phyloP scores from a whole-genome alignment of 2,888 invertebrate genomes.

The Corythucha ciliata region DNA sequence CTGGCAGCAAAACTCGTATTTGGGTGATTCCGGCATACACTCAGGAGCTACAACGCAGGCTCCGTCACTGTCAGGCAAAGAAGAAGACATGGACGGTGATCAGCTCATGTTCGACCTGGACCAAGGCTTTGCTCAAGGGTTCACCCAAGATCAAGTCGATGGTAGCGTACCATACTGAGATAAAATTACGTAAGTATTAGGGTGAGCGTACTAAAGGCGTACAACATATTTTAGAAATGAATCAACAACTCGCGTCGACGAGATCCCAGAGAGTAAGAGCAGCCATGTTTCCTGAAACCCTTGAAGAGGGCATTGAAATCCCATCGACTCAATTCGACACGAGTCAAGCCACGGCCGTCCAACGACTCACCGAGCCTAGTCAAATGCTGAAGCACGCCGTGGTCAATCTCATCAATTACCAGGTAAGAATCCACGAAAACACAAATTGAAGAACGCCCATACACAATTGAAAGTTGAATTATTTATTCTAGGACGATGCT shows the following conservation, averaged over 20 bases:
- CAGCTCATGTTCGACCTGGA: slow-evolving; percentile 83
- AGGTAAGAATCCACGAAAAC: slow-evolving; percentile 41
- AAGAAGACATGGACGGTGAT: slow-evolving; percentile 87
- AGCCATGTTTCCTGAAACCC: slow-evolving; percentile 97
- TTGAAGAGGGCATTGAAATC: slow-evolving; percentile 94
- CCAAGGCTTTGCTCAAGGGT: slow-evolving; percentile 80
- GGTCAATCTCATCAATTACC: slow-evolving; percentile 95
- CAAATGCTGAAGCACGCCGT: slow-evolving; percentile 98
- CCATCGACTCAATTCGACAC: slow-evolving; percentile 96
- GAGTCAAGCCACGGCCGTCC: slow-evolving; percentile 90
- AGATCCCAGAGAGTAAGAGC: slow-evolving; percentile 94
- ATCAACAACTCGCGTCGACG: slow-evolving; percentile 90
- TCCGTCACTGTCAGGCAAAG: slow-evolving; percentile 85
- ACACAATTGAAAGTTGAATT: slow-evolving; percentile 8
- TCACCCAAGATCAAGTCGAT: slow-evolving; percentile 92
- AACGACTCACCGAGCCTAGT: slow-evolving; percentile 89
- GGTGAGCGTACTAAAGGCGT: background rate
- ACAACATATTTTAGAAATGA: slow-evolving; percentile 60
- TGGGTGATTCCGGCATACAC: slow-evolving; percentile 88
- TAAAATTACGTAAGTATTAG: too few relatives aligned
- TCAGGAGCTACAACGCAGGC: slow-evolving; percentile 92
- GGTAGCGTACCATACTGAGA: too few relatives aligned
- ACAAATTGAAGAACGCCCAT: background rate
- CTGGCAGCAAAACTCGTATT: slow-evolving; percentile 92
- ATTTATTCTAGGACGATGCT: slow-evolving; percentile 63